phyloP scores from a whole-genome alignment of 2,888 invertebrate species.

The Campopleginae sp. region DNA sequence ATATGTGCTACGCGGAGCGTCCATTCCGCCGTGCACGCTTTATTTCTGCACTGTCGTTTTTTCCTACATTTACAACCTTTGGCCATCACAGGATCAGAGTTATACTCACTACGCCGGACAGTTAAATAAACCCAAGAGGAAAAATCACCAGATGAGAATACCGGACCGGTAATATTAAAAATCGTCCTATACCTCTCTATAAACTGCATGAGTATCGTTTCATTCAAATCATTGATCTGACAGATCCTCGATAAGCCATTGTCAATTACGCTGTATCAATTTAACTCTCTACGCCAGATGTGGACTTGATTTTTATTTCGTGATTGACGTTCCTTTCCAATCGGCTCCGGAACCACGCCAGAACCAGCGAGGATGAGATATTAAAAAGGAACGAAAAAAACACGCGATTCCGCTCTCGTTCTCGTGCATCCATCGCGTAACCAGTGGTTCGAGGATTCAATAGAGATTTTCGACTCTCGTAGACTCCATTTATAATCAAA shows the following conservation, averaged over 20 bases:
- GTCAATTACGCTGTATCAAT: conserved; percentile 80
- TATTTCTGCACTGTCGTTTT: conserved; percentile 19
- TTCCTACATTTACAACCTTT: conserved; percentile 10
- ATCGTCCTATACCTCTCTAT: conserved; percentile 10
- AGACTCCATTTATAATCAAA: conserved; percentile 49
- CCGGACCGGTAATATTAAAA: conserved; percentile 50
- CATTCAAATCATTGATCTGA: conserved; percentile 76
- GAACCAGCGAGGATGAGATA: conserved; percentile 40
- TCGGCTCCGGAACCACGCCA: conserved; percentile 62
- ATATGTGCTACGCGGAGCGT: neutral
- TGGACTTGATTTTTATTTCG: conserved; percentile 74
- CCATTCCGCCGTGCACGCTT: conserved; percentile 19
- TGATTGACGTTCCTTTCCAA: conserved; percentile 76
- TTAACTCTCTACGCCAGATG: conserved; percentile 70
- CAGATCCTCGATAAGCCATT: conserved; percentile 79
- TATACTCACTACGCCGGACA: conserved; percentile 6
- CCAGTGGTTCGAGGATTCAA: conserved; percentile 67
- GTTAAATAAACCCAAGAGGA: neutral
- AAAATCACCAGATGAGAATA: conserved; percentile 14
- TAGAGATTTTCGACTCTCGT: conserved; percentile 45
- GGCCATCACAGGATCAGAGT: conserved; percentile 14
- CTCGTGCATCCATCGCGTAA: conserved; percentile 28
- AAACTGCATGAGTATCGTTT: conserved; percentile 72
- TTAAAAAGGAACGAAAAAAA: conserved; percentile 24
- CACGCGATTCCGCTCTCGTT: neutral